Conservation (phyloP, 2,888 invertebrate species). For the Shargacucullia verbasci region DNA sequence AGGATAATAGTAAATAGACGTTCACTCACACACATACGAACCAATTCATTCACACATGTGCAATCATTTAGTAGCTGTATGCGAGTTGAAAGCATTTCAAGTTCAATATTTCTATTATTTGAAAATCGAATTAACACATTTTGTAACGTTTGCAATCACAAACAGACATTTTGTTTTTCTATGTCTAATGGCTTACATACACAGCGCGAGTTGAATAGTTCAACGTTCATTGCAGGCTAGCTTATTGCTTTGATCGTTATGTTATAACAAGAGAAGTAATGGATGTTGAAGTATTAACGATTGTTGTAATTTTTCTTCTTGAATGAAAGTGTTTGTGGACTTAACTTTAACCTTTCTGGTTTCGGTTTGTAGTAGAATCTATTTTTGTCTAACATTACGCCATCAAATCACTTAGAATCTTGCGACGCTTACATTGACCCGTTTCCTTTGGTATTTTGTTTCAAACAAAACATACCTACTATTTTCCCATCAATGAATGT, state of each 20-base stretch:
- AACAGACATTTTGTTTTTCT: conserved; percentile 10
- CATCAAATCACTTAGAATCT: background rate
- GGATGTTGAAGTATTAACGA: background rate
- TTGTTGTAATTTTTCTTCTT: conserved; percentile 8
- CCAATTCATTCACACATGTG: conserved; percentile 18
- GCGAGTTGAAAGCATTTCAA: conserved; percentile 56
- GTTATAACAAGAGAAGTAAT: conserved; percentile 8
- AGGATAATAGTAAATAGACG: background rate
- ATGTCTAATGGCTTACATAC: conserved; percentile 6
- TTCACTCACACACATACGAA: conserved; percentile 4
- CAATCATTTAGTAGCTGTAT: conserved; percentile 32
- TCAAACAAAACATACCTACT: background rate
- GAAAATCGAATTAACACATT: conserved; percentile 37
- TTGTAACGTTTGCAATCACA: conserved; percentile 28
- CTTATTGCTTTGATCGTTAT: background rate
- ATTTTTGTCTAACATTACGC: conserved; percentile 22
- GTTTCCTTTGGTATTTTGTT: background rate
- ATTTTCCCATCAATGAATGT: too few relatives aligned
- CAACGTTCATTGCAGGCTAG: conserved; percentile 10
- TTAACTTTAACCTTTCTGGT: conserved; percentile 39
- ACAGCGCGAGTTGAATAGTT: background rate
- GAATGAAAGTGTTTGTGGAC: conserved; percentile 32
- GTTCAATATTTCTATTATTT: conserved; percentile 45
- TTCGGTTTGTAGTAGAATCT: conserved; percentile 16
- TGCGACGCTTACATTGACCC: conserved; percentile 9